Conservation (phyloP, 2,888 invertebrate species). For the Tetranychus piercei region DNA sequence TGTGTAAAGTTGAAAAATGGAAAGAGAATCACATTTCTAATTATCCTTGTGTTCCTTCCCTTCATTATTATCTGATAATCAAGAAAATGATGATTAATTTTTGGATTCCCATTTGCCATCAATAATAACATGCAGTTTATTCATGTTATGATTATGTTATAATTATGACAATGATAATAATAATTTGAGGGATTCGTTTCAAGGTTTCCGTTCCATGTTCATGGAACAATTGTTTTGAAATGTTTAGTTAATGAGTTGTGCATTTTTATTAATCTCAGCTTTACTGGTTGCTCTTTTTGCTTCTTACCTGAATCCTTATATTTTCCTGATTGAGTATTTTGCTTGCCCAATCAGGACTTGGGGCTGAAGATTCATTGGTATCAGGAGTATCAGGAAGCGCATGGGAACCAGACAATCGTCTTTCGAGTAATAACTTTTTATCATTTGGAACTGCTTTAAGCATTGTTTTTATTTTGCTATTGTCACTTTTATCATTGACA, state of each 20-base stretch:
- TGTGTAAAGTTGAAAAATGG: no score
- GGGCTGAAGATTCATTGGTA: background rate
- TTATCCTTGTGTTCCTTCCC: no score
- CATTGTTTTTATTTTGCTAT: background rate
- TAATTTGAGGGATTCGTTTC: background rate
- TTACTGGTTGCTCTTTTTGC: background rate
- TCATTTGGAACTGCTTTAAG: background rate
- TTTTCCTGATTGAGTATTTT: background rate
- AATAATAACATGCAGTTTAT: no score
- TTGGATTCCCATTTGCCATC: no score
- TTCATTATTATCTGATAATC: no score
- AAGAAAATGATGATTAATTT: no score
- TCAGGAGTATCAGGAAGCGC: background rate
- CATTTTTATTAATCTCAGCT: background rate
- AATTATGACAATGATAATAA: no score
- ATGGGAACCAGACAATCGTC: background rate
- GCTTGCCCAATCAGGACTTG: constrained; percentile 7
- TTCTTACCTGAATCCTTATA: background rate
- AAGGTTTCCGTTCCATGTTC: background rate
- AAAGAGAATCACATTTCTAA: no score
- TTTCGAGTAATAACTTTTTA: background rate
- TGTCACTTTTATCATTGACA: background rate
- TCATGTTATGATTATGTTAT: no score
- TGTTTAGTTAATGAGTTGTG: background rate
- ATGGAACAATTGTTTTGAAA: background rate